Evolutionary conservation across 2,113 vertebrate species (phyloP).

Genomic region (Aphyosemion australe): DNA sequence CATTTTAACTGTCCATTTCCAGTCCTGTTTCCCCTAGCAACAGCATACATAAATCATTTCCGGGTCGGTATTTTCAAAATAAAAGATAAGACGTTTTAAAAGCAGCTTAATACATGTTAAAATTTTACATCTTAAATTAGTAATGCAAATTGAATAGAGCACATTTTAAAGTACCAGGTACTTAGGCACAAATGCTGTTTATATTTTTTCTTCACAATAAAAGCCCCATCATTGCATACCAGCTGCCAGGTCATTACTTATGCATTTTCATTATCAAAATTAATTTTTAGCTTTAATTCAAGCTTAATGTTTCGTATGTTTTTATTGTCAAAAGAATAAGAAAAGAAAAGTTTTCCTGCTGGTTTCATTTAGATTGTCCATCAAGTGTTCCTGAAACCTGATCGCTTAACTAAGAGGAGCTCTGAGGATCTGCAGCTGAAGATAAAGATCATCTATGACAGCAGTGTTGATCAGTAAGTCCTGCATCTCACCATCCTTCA

Average conservation of each 20-base stretch:
- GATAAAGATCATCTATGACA: conserved; percentile 89
- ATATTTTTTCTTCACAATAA: too few relatives aligned
- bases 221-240: too few relatives aligned
- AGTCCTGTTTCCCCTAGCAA: conserved; percentile 25
- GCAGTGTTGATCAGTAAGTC: conserved; percentile 90
- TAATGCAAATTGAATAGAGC: too few relatives aligned
- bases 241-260: too few relatives aligned
- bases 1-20: neutral
- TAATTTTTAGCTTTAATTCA: too few relatives aligned
- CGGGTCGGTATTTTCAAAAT: conserved; percentile 23
- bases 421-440: conserved; percentile 84
- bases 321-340: too few relatives aligned
- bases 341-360: neutral
- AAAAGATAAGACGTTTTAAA: neutral
- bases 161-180: too few relatives aligned
- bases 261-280: too few relatives aligned
- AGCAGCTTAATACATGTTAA: too few relatives aligned
- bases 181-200: too few relatives aligned
- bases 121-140: too few relatives aligned
- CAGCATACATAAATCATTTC: conserved; percentile 14
- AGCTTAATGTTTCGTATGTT: too few relatives aligned
- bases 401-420: conserved; percentile 86
- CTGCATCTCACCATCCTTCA: neutral
- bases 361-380: conserved; percentile 82
- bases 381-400: conserved; percentile 84